Evolutionary conservation across 1,140 invertebrate genomes (phyloP).

Genomic region (Octopus sinensis): DNA sequence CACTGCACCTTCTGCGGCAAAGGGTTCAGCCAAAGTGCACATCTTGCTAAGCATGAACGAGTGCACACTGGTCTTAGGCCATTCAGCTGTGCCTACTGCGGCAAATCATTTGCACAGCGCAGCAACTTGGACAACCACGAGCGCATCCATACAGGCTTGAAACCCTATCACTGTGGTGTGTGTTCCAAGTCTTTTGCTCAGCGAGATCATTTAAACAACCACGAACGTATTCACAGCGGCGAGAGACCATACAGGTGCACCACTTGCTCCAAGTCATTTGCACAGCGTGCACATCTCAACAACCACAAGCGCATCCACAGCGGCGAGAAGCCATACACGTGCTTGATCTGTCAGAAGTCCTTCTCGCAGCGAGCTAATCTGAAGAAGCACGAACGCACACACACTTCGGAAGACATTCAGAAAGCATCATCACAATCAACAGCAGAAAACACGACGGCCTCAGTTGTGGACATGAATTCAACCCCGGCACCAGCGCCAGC

Average conservation of each 20-base stretch:
- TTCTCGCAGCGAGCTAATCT: slow-evolving; percentile 72
- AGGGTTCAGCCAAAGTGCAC: slow-evolving; percentile 13
- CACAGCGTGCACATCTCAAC: slow-evolving; percentile 49
- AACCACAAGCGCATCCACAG: slow-evolving; percentile 62
- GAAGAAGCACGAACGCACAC: slow-evolving; percentile 32
- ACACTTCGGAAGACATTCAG: slow-evolving; percentile 20
- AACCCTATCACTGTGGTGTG: slow-evolving; percentile 51
- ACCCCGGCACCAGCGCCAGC: neutral
- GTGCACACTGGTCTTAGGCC: slow-evolving; percentile 52
- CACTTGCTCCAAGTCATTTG: slow-evolving; percentile 68
- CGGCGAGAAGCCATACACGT: slow-evolving; percentile 73
- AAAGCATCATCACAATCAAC: neutral
- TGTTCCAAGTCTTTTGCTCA: slow-evolving; percentile 75
- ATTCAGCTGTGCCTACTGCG: slow-evolving; percentile 55
- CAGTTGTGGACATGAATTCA: neutral
- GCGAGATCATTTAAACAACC: slow-evolving; percentile 87
- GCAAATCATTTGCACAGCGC: slow-evolving; percentile 25
- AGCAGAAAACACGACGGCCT: neutral
- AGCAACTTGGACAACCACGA: slow-evolving; percentile 72
- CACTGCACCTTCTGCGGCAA: slow-evolving; percentile 24
- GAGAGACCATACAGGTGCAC: slow-evolving; percentile 71
- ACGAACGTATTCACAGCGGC: slow-evolving; percentile 80
- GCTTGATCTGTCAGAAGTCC: slow-evolving; percentile 68
- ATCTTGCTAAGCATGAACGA: slow-evolving; percentile 30
- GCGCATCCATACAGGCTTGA: slow-evolving; percentile 63